Evolutionary conservation across 2,113 vertebrate species (phyloP).

Genomic region (Dascyllus trimaculatus): DNA sequence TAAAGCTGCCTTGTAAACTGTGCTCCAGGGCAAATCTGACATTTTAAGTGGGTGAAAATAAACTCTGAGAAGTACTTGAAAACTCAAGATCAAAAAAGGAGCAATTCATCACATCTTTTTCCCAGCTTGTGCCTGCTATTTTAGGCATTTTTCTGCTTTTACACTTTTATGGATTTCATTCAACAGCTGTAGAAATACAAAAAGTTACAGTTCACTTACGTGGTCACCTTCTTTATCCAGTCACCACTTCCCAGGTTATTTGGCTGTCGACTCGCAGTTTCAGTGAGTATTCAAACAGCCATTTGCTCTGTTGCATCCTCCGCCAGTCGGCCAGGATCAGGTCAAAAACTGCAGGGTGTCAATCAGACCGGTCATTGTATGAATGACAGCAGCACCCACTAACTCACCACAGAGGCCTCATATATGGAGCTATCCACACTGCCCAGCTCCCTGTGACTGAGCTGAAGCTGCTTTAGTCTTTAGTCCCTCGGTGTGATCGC

Average conservation of each 20-base stretch:
- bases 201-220: conserved; percentile 54
- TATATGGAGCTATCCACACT: conserved; percentile 3
- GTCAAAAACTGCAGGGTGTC: conserved; percentile 3
- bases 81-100: too few relatives aligned
- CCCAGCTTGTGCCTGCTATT: too few relatives aligned
- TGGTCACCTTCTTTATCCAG: conserved; percentile 53
- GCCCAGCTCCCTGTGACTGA: conserved; percentile 26
- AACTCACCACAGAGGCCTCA: conserved; percentile 32
- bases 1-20: too few relatives aligned
- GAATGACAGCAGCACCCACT: conserved; percentile 4
- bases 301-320: conserved; percentile 66
- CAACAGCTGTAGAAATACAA: not conserved
- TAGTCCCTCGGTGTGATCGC: conserved; percentile 54
- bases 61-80: too few relatives aligned
- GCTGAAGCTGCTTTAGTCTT: conserved; percentile 51
- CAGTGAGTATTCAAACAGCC: conserved; percentile 38
- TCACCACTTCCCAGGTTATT: conserved; percentile 57
- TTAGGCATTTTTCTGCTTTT: too few relatives aligned
- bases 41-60: too few relatives aligned
- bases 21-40: too few relatives aligned
- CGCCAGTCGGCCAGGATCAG: conserved; percentile 45
- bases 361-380: conserved; percentile 18
- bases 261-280: conserved; percentile 28
- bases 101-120: too few relatives aligned
- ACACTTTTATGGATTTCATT: not conserved